phyloP scores from a whole-genome alignment of 92 coral and sea anemone genomes.

The Metridium senile region DNA sequence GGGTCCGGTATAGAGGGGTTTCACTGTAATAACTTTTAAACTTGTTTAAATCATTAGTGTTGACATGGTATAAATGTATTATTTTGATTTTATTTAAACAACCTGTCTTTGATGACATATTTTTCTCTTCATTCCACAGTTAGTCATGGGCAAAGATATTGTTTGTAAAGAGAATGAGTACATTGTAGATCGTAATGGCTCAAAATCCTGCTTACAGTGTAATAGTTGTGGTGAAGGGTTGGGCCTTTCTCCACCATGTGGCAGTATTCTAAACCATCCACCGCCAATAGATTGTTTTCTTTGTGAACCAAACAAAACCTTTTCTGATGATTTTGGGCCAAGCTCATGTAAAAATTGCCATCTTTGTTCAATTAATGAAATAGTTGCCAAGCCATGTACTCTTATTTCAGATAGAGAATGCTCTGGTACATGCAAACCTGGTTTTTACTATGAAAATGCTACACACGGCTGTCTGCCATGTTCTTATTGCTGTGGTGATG shows the following conservation, averaged over 20 bases:
- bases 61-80: too few relatives aligned
- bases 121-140: neutral
- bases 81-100: too few relatives aligned
- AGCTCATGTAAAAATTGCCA: neutral
- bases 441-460: neutral
- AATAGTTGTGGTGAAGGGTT: neutral
- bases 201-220: neutral
- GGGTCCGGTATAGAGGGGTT: too few relatives aligned
- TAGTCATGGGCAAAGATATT: neutral
- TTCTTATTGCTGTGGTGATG: conserved; percentile 2
- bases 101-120: too few relatives aligned
- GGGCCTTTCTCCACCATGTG: conserved; percentile 8
- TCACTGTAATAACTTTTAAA: too few relatives aligned
- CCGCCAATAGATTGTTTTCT: neutral
- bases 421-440: neutral
- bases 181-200: neutral
- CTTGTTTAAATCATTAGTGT: too few relatives aligned
- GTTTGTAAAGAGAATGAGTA: neutral
- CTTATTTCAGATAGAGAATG: neutral
- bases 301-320: neutral
- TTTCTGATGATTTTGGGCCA: neutral
- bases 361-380: neutral
- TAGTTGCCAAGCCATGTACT: neutral
- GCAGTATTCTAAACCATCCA: neutral
- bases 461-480: neutral